A percentile compares a stretch with the other conserved stretches of the same genome.
phyloP scores from a whole-genome alignment of 2,113 vertebrate genomes.

The Puma concolor region DNA sequence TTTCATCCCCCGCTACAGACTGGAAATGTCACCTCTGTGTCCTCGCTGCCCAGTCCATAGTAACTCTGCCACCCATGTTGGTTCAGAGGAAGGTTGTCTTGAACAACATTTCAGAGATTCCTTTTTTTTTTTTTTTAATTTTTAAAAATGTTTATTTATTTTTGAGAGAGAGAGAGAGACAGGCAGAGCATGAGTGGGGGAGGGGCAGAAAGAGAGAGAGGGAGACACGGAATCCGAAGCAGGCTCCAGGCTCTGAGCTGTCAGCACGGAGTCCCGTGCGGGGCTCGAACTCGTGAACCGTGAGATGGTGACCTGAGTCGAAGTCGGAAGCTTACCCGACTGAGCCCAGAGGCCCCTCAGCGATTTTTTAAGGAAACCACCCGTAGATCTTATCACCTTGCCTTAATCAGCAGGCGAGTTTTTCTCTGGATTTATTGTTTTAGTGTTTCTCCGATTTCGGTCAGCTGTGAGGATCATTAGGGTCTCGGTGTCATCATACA shows the following conservation, averaged over 20 bases:
- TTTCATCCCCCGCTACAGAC: background rate
- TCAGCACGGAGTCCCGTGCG: no score
- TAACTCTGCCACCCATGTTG: accelerated
- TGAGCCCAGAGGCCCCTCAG: no score
- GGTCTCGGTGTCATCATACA: accelerated
- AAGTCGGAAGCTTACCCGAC: no score
- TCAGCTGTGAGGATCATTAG: background rate
- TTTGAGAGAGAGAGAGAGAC: no score
- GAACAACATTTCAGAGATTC: accelerated
- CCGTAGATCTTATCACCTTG: background rate
- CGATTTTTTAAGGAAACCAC: background rate
- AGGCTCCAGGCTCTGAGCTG: no score
- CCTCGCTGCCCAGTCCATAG: background rate
- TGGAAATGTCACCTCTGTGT: accelerated
- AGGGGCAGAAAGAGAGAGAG: no score
- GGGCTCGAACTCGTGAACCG: no score
- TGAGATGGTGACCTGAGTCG: background rate
- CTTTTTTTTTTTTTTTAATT: no score
- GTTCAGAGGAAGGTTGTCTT: background rate
- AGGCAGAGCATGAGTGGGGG: no score
- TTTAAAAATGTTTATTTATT: no score
- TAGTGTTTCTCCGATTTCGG: background rate
- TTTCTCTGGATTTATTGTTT: background rate
- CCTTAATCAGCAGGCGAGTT: background rate
- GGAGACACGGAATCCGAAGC: no score